A percentile compares a stretch with the other conserved stretches of the same genome.
Conservation (phyloP, 2,113 vertebrate species). For the Xenus cinereus region DNA sequence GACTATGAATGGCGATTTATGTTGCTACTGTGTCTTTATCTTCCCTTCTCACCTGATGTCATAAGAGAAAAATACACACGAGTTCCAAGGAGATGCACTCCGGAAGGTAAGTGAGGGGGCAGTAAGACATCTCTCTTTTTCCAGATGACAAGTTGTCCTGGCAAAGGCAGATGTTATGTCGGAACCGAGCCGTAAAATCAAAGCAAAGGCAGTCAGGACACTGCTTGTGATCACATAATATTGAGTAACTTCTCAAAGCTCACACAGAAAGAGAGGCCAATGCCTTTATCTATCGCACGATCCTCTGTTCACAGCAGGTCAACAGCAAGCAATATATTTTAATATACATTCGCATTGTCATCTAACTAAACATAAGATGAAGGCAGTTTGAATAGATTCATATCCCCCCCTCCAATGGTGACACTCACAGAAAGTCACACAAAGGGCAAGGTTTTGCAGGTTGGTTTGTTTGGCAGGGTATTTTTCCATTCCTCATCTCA, state of each 20-base stretch:
- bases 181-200: neutral
- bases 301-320: neutral
- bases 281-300: neutral
- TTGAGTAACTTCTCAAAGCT: neutral
- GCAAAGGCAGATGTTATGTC: neutral
- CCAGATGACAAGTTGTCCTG: neutral
- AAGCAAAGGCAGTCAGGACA: neutral
- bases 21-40: neutral
- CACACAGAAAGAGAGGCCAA: accelerated
- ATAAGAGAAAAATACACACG: neutral
- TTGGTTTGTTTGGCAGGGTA: neutral
- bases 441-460: neutral
- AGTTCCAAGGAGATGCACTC: neutral
- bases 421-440: neutral
- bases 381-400: neutral
- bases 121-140: neutral
- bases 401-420: neutral
- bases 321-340: neutral
- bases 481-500: neutral
- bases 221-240: neutral
- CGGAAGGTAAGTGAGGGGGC: neutral
- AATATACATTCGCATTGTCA: neutral
- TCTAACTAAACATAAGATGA: neutral
- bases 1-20: neutral
- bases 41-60: neutral